These are phyloP conservation scores for Phengaris arion DNA, from an alignment of 2,888 invertebrate species.

Conservation along the genomic window DNA sequence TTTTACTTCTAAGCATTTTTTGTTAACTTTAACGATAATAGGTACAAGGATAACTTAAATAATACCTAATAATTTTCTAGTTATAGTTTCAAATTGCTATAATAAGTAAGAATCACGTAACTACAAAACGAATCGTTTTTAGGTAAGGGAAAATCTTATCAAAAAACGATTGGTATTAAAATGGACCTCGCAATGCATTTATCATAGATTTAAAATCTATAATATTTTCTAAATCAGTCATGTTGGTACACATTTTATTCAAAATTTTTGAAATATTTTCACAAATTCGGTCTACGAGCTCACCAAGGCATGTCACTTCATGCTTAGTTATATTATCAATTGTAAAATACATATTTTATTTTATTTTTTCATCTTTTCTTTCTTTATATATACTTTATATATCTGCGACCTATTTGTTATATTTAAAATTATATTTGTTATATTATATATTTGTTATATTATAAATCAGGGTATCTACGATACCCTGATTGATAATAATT, in stretches of 20 bases:
- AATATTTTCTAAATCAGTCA: conserved; percentile 1
- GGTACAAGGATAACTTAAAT: not conserved
- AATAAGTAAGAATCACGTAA: not conserved
- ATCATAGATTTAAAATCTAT: not conserved
- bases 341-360: not conserved
- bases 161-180: not conserved
- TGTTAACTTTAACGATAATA: not conserved
- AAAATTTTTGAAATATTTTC: conserved; percentile 6
- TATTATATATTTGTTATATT: too few species aligned
- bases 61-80: not conserved
- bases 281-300: not conserved
- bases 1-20: too few species aligned
- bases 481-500: too few species aligned
- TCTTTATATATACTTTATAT: not conserved
- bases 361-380: not conserved
- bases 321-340: not conserved
- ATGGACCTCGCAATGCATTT: not conserved
- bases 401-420: too few species aligned
- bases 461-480: too few species aligned
- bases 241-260: not conserved
- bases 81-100: not conserved
- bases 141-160: not conserved
- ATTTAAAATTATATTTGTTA: too few species aligned
- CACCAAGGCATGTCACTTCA: conserved; percentile 1
- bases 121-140: not conserved